A percentile compares a stretch with the other conserved stretches of the same genome.
Conservation (phyloP, 2,888 invertebrate genomes). For the Dolichomitus sp. region DNA sequence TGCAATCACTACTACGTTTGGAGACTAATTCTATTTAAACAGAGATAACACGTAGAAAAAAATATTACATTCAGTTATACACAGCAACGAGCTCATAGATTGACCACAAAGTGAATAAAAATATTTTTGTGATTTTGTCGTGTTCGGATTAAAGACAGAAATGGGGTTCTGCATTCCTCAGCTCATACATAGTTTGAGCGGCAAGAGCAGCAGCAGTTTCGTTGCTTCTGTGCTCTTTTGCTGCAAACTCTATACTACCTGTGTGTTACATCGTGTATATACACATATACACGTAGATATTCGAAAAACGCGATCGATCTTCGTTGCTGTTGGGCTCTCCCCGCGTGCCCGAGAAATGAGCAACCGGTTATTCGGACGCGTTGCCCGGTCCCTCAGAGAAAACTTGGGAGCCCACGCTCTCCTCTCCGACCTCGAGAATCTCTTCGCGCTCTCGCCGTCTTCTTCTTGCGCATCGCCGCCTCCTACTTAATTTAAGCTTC, state of each 20-base stretch:
- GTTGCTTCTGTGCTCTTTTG: too few species aligned
- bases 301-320: slow-evolving; percentile 65
- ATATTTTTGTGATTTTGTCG: too few species aligned
- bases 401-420: slow-evolving; percentile 61
- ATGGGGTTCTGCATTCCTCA: slow-evolving; percentile 72
- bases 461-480: slow-evolving; percentile 27
- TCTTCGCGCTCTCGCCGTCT: slow-evolving; percentile 43
- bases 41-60: too few species aligned
- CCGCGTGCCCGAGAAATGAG: slow-evolving; percentile 64
- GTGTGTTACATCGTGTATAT: slow-evolving; percentile 25
- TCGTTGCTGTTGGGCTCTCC: slow-evolving; percentile 46
- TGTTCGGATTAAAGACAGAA: too few species aligned
- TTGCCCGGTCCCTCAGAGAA: slow-evolving; percentile 47
- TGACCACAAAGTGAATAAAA: too few species aligned
- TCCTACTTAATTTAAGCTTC: slow-evolving; percentile 34
- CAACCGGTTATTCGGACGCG: slow-evolving; percentile 68
- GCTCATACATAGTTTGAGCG: slow-evolving; percentile 66
- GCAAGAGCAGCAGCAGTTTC: slow-evolving; percentile 41
- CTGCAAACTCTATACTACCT: neutral
- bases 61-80: too few species aligned
- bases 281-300: slow-evolving; percentile 44
- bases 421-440: slow-evolving; percentile 57
- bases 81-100: too few species aligned
- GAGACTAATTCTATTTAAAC: too few species aligned
- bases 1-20: too few species aligned